Conservation (phyloP, 2,113 vertebrate species). For the Microtus montanus region DNA sequence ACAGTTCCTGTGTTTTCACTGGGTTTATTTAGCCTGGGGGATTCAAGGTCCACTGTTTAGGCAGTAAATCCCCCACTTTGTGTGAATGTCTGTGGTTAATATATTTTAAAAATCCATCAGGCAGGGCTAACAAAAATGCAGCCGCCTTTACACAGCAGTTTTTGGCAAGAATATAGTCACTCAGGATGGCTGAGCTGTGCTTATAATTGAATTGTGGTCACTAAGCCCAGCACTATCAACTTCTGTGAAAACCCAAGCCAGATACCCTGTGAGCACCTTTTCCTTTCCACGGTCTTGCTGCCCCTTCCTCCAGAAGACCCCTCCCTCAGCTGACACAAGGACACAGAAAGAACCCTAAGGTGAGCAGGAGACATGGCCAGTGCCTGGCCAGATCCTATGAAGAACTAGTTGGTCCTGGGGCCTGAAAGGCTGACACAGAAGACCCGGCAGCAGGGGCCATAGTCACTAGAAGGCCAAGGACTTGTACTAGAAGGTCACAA, state of each 20-base stretch:
- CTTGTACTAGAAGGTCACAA: constrained; percentile 74
- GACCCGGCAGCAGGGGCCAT: constrained; percentile 79
- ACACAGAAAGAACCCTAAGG: constrained; percentile 73
- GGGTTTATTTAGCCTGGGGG: constrained; percentile 86
- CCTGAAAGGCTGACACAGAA: constrained; percentile 79
- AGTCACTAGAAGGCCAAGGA: constrained; percentile 13
- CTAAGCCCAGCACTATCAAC: constrained; percentile 80
- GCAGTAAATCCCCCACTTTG: constrained; percentile 84
- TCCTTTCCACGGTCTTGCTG: constrained; percentile 60
- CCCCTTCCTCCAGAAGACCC: background rate
- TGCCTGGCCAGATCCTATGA: background rate
- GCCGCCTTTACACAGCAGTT: constrained; percentile 76
- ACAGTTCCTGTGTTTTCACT: constrained; percentile 86
- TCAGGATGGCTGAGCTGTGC: constrained; percentile 56
- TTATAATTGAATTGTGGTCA: constrained; percentile 83
- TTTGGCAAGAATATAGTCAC: constrained; percentile 80
- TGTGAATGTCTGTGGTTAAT: constrained; percentile 82
- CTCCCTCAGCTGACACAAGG: constrained; percentile 56
- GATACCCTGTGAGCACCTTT: constrained; percentile 51
- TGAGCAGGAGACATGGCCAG: constrained; percentile 53
- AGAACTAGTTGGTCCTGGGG: constrained; percentile 78
- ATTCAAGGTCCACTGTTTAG: constrained; percentile 82
- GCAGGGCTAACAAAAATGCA: constrained; percentile 78
- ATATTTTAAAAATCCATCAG: constrained; percentile 82
- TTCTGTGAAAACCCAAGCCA: constrained; percentile 79